Conservation (phyloP, 2,888 invertebrate genomes). For the Achlya flavicornis region DNA sequence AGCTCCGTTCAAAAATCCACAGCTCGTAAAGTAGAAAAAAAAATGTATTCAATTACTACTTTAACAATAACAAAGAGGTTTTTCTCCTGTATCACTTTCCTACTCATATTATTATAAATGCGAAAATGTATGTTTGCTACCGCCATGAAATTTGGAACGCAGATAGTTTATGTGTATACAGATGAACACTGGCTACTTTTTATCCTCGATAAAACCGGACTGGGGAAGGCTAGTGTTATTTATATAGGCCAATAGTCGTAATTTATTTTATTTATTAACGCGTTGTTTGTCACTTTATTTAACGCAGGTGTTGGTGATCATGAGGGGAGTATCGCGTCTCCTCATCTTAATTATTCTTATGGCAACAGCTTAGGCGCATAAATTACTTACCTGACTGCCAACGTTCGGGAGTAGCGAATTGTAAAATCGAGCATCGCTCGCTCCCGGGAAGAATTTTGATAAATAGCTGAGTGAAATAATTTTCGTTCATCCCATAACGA, state of each 20-base stretch:
- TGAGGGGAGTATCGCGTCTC: slow-evolving; percentile 11
- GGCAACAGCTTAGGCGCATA: slow-evolving; percentile 50
- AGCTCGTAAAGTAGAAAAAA: neutral
- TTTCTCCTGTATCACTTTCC: no score
- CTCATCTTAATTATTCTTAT: slow-evolving; percentile 25
- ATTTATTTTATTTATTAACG: neutral
- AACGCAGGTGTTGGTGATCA: slow-evolving; percentile 12
- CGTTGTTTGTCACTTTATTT: slow-evolving; percentile 6
- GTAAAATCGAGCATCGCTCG: slow-evolving; percentile 56
- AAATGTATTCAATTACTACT: neutral
- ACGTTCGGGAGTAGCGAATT: slow-evolving; percentile 40
- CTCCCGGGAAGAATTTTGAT: slow-evolving; percentile 67
- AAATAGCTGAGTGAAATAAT: slow-evolving; percentile 78
- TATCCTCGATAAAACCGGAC: neutral
- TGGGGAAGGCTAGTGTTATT: neutral
- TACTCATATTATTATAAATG: no score
- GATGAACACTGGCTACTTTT: no score
- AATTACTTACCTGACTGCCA: slow-evolving; percentile 44
- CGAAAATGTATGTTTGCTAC: no score
- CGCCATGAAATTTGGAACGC: no score
- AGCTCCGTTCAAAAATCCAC: neutral
- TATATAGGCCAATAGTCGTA: neutral
- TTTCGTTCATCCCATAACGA: slow-evolving; percentile 63
- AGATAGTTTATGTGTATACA: no score
- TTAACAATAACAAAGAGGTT: neutral